Percentiles rank a stretch among this genome's conserved stretches.
These are phyloP conservation scores for Nasonia oneida DNA, from an alignment of 2,888 invertebrate species.

Conservation along the genomic window DNA sequence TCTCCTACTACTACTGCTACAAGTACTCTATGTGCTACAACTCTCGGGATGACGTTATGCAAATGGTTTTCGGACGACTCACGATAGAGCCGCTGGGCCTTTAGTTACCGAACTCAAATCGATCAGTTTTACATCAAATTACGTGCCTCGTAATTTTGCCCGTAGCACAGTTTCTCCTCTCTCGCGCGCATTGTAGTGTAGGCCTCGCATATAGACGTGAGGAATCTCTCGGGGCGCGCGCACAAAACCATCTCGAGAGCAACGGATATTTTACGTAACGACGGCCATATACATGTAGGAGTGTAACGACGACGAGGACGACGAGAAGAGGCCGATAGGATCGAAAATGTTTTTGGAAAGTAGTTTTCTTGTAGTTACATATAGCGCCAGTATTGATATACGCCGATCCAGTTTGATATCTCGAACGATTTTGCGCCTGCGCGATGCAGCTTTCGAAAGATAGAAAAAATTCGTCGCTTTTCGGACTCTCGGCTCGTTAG, in stretches of 20 bases:
- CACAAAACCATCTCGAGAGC: constrained; percentile 16
- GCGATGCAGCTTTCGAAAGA: neutral
- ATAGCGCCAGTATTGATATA: neutral
- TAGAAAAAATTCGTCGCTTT: neutral
- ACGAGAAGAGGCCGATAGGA: constrained; percentile 21
- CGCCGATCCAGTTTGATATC: neutral
- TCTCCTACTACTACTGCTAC: neutral
- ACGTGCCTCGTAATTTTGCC: constrained; percentile 59
- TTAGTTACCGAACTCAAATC: constrained; percentile 58
- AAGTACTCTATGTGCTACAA: neutral
- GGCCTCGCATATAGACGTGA: constrained; percentile 20
- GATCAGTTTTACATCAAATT: constrained; percentile 63
- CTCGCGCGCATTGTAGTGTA: constrained; percentile 41
- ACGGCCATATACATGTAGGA: neutral
- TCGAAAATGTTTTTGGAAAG: constrained; percentile 53
- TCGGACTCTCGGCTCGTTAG: neutral
- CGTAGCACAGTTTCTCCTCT: constrained; percentile 59
- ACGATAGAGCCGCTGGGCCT: constrained; percentile 49
- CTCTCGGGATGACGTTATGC: constrained; percentile 56
- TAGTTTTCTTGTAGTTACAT: constrained; percentile 16
- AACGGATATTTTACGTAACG: constrained; percentile 54
- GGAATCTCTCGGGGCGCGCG: constrained; percentile 33
- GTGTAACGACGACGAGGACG: neutral
- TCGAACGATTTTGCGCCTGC: neutral
- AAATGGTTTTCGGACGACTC: constrained; percentile 61